Conservation (phyloP, 2,113 vertebrate genomes). For the cat (Felis catus) region DNA sequence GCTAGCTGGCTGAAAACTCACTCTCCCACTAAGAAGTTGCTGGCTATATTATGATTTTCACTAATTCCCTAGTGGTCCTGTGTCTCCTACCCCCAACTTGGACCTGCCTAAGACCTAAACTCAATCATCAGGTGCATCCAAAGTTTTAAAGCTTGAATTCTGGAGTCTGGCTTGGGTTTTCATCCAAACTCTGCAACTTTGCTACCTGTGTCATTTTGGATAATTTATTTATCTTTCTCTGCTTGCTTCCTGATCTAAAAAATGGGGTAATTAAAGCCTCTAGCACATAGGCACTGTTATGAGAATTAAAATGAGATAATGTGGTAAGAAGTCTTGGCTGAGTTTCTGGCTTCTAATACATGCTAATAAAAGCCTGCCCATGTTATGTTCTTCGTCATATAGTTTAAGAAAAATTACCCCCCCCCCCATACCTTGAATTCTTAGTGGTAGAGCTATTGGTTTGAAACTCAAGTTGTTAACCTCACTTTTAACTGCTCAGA, state of each 20-base stretch:
- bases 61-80: too few species aligned
- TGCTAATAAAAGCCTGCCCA: neutral
- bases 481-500: neutral
- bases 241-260: slow-evolving; percentile 33
- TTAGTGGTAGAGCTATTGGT: neutral
- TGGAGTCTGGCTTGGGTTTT: neutral
- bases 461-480: neutral
- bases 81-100: too few species aligned
- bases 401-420: neutral
- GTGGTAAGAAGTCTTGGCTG: neutral
- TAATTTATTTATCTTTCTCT: neutral
- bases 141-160: neutral
- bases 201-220: neutral
- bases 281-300: neutral
- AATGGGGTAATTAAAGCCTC: neutral
- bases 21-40: neutral
- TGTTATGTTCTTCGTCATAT: neutral
- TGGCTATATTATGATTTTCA: neutral
- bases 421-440: neutral
- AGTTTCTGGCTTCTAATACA: neutral
- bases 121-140: neutral
- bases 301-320: slow-evolving; percentile 32
- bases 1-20: neutral
- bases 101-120: neutral
- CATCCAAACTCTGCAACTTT: neutral